Base-by-base conservation (phyloP, 2,113 vertebrate genomes). In the Zosterops pallidus region DNA sequence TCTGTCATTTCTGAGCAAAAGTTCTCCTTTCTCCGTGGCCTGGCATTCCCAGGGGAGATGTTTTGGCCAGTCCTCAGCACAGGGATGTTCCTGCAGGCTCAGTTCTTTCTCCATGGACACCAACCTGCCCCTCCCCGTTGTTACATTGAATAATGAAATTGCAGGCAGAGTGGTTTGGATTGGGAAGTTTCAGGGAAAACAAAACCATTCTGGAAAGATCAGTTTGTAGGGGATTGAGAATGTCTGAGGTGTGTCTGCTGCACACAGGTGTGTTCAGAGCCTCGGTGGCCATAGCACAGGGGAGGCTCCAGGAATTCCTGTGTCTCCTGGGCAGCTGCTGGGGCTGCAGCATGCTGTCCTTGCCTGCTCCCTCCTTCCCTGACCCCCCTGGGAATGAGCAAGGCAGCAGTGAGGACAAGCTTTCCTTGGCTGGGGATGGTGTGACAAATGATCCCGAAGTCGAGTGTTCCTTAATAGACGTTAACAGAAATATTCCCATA, bases 1-100 rank as follows among this genome's bases (percentile, higher is more conserved):
- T 97, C 95, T 97, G 89, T 98, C 94, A 88, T 97, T 97, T 97
- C 83, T 97, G 93, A 95, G 69, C 91, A 37, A 92, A 94, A 87
- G 75, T 86, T 17, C 55, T 94, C 39, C 91, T 91, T 87, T 57
- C 52, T 95, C 95, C 88, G 18, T n/a, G 80, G 79, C 89, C 82
- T 60, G 18, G 89, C 55, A 9, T 49, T 90, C 63, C 55, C 20
- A 14, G 74, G 86, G 92, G 79, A 93, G 83, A 56, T 31, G 67
- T n/a, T 89, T 84, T 8, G 42, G 83, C 93, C 88, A 3, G 72
- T 23, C 87, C 91, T 78, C 10, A 63, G 93, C 93, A 24, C 90
- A 46, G 92, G 53, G 90, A 57, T 64, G 95, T 65, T 97, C 94
- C 88, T 41, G 35, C 35, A 35, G 82, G 78, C 63, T 41, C 46